Evolutionary conservation across 2,797 vertebrate genomes (phyloP).

Genomic region (Melanotaenia trifasciata): DNA sequence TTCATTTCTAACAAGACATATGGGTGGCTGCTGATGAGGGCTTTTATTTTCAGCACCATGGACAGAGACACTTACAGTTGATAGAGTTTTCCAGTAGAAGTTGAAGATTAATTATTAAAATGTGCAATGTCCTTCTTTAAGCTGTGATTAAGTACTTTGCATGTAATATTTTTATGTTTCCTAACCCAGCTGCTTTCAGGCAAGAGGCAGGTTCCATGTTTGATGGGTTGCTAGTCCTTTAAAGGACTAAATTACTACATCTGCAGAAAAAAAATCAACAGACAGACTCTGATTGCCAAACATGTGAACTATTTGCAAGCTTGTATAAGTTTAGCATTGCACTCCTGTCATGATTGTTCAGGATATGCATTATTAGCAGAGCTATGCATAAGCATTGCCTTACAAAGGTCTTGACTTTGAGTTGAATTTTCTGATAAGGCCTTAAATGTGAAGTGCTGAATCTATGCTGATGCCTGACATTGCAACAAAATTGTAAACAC

Average conservation of each 20-base stretch:
- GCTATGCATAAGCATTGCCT: neutral
- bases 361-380: neutral
- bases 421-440: neutral
- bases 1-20: neutral
- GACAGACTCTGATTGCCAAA: too few species aligned
- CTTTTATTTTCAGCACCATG: slow-evolving; percentile 20
- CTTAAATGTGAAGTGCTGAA: neutral
- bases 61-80: neutral
- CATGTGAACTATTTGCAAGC: too few species aligned
- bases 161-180: too few species aligned
- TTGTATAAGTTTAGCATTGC: too few species aligned
- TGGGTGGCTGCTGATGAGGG: neutral
- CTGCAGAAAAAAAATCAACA: too few species aligned
- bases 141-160: too few species aligned
- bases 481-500: neutral
- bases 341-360: too few species aligned
- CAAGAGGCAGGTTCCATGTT: neutral
- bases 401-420: neutral
- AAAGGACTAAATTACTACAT: too few species aligned
- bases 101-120: neutral
- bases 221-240: too few species aligned
- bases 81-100: neutral
- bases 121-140: neutral
- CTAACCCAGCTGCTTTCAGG: neutral
- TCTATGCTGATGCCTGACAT: neutral